Conservation (phyloP, 2,797 vertebrate species). For the Tauraco hartlaubi region DNA sequence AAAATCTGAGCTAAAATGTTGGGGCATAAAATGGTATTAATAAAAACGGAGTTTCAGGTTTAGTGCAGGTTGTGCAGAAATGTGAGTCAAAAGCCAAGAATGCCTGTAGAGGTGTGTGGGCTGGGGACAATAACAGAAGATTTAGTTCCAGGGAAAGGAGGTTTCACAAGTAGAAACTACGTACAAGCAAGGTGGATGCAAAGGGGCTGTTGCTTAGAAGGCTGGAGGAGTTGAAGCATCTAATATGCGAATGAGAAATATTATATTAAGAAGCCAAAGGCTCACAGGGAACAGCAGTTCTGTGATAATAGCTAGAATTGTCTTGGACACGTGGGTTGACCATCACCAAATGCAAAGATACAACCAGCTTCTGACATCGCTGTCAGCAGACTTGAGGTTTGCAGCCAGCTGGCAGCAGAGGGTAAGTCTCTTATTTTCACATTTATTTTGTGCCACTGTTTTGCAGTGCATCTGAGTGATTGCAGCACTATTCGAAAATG, state of each 20-base stretch:
- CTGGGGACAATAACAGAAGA: background rate
- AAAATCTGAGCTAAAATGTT: background rate
- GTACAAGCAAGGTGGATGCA: background rate
- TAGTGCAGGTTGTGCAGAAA: background rate
- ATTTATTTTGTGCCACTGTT: constrained; percentile 1
- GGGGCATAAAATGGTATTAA: background rate
- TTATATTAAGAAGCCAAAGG: background rate
- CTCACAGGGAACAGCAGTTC: background rate
- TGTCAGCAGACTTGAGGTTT: background rate
- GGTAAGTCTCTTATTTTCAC: background rate
- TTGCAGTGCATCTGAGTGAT: background rate
- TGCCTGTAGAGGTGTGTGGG: background rate
- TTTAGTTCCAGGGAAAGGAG: background rate
- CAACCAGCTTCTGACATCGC: background rate
- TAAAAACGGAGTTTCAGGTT: background rate
- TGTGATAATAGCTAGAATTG: background rate
- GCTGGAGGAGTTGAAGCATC: background rate
- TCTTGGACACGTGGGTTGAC: background rate
- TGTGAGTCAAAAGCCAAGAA: background rate
- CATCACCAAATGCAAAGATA: background rate
- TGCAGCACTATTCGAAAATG: background rate
- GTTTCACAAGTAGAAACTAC: background rate
- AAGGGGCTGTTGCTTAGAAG: background rate
- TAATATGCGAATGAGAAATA: fast-evolving
- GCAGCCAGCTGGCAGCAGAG: constrained; percentile 47